Conservation (phyloP, 2,888 invertebrate species). For the Drosophila pseudotalamancana region DNA sequence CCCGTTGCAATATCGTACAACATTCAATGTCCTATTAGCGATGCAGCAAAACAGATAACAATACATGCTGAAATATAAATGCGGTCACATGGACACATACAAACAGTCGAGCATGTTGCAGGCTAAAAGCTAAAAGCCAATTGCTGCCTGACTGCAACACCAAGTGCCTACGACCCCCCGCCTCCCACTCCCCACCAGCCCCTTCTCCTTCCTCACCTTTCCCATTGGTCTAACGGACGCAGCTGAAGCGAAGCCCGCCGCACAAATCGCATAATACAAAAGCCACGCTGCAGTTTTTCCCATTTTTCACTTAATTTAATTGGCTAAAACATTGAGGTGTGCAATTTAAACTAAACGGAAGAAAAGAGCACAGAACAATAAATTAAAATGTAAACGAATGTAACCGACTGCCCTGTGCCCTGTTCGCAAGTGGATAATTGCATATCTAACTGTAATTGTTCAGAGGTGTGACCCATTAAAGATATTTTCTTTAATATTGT, state of each 20-base stretch:
- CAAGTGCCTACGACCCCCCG: background rate
- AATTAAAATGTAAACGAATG: background rate
- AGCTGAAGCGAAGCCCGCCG: background rate
- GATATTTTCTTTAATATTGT: too few species aligned
- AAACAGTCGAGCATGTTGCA: background rate
- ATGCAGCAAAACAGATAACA: conserved; percentile 62
- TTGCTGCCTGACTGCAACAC: conserved; percentile 31
- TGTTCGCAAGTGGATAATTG: too few species aligned
- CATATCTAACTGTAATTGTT: too few species aligned
- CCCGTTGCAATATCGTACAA: conserved; percentile 23
- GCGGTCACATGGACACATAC: conserved; percentile 14
- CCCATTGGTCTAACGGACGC: too few species aligned
- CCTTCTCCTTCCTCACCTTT: background rate
- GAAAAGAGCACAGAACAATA: background rate
- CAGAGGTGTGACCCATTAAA: too few species aligned
- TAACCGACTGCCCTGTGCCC: background rate
- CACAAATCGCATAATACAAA: conserved; percentile 41
- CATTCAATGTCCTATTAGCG: conserved; percentile 47
- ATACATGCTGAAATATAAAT: conserved; percentile 41
- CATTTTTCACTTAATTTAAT: conserved; percentile 30
- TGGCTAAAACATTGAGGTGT: conserved; percentile 18
- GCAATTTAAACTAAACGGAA: conserved; percentile 8
- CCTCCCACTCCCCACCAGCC: background rate
- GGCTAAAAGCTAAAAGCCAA: conserved; percentile 47
- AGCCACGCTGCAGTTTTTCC: conserved; percentile 15